These are phyloP conservation scores for Nannospalax galili DNA, from an alignment of 2,113 vertebrate genomes.

Conservation along the genomic window DNA sequence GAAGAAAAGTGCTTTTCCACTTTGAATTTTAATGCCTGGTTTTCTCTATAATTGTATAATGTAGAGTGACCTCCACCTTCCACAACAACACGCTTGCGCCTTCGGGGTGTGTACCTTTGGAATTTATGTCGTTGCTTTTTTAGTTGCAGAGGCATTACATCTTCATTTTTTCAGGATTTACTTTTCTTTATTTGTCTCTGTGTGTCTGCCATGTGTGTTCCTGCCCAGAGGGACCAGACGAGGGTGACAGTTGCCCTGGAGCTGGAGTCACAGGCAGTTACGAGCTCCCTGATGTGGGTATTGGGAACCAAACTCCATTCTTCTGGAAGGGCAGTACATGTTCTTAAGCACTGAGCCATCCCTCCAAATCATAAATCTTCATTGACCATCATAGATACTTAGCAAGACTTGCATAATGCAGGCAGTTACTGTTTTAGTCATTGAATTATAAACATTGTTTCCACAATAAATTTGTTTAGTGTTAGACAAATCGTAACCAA, in stretches of 20 bases:
- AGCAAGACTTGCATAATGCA: slow-evolving; percentile 3
- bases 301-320: too few relatives aligned
- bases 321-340: too few relatives aligned
- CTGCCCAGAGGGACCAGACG: neutral
- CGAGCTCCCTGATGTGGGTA: too few relatives aligned
- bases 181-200: neutral
- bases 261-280: neutral
- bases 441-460: slow-evolving; percentile 52
- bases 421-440: slow-evolving; percentile 62
- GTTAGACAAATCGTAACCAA: slow-evolving; percentile 56
- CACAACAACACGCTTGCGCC: neutral
- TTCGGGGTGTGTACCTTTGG: neutral
- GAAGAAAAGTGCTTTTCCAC: neutral
- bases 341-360: too few relatives aligned
- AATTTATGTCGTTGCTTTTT: slow-evolving; percentile 11
- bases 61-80: slow-evolving; percentile 12
- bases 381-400: too few relatives aligned
- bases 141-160: slow-evolving; percentile 46
- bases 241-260: neutral
- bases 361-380: neutral
- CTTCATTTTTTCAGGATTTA: slow-evolving; percentile 18
- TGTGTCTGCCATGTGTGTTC: neutral
- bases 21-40: slow-evolving; percentile 20
- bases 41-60: slow-evolving; percentile 13
- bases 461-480: slow-evolving; percentile 65